phyloP scores from a whole-genome alignment of 2,888 invertebrate genomes.

The Euzophera pinguis region DNA sequence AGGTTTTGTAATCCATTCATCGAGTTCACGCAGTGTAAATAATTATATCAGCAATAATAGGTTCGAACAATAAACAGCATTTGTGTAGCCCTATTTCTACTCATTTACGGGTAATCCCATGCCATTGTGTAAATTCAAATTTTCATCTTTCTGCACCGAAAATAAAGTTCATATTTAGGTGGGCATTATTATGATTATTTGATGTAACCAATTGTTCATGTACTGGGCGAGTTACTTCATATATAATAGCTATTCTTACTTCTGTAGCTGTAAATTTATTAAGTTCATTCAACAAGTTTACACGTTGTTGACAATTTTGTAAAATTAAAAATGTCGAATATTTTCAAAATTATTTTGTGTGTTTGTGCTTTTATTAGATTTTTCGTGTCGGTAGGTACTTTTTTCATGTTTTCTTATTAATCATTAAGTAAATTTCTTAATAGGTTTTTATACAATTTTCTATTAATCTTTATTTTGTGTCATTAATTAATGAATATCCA shows the following conservation, averaged over 20 bases:
- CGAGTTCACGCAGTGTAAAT: slow-evolving; percentile 4
- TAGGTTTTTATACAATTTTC: too few relatives aligned
- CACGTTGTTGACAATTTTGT: slow-evolving; percentile 22
- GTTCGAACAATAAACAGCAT: slow-evolving; percentile 19
- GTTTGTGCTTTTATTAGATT: slow-evolving; percentile 11
- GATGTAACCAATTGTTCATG: neutral
- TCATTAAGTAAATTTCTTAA: too few relatives aligned
- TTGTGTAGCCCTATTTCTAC: slow-evolving; percentile 15
- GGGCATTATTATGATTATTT: neutral
- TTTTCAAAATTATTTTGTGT: slow-evolving; percentile 15
- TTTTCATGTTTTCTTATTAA: too few relatives aligned
- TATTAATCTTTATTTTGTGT: too few relatives aligned
- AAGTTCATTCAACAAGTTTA: slow-evolving; percentile 46
- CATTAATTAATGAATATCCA: too few relatives aligned
- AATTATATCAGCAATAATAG: slow-evolving; percentile 3
- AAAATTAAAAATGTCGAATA: slow-evolving; percentile 24
- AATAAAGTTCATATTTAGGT: neutral
- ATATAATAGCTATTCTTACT: slow-evolving; percentile 23
- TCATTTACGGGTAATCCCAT: slow-evolving; percentile 3
- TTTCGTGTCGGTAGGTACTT: slow-evolving; percentile 15
- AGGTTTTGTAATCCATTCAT: slow-evolving; percentile 3
- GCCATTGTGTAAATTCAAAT: neutral
- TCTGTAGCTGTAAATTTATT: slow-evolving; percentile 31
- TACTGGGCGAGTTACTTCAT: slow-evolving; percentile 13
- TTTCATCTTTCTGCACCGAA: neutral